Percentiles rank a stretch among this genome's conserved stretches.
Conservation (phyloP, 2,797 vertebrate genomes). For the Diceros bicornis region DNA sequence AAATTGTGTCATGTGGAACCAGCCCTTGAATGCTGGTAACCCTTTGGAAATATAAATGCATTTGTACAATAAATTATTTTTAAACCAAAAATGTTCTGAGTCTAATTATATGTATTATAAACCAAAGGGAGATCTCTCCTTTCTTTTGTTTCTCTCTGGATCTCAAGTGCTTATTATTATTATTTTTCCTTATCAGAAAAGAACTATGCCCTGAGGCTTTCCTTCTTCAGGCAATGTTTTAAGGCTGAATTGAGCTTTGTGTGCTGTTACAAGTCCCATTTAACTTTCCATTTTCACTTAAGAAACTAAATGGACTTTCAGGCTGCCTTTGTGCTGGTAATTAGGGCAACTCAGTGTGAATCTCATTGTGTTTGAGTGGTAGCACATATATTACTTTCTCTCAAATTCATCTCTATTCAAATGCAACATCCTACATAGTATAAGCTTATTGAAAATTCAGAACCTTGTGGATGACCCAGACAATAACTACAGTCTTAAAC, state of each 20-base stretch:
- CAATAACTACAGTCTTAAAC: background rate
- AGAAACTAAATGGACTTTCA: slow-evolving; percentile 31
- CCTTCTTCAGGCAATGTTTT: background rate
- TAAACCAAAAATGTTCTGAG: background rate
- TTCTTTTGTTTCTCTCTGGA: background rate
- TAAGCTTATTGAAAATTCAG: slow-evolving; percentile 4
- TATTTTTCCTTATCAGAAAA: slow-evolving; percentile 24
- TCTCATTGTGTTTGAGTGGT: background rate
- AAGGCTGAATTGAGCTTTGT: slow-evolving; percentile 19
- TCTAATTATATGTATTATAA: background rate
- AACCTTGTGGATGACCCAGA: background rate
- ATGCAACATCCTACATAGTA: background rate
- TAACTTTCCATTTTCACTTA: slow-evolving; percentile 67
- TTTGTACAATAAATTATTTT: slow-evolving; percentile 48
- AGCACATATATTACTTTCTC: background rate
- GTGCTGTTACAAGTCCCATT: slow-evolving; percentile 45
- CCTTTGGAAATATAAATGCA: background rate
- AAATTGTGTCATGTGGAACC: background rate
- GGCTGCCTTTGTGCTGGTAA: slow-evolving; percentile 19
- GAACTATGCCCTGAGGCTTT: background rate
- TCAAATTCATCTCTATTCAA: slow-evolving; percentile 55
- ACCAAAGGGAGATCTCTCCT: background rate
- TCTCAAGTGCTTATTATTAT: background rate
- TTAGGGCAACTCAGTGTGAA: slow-evolving; percentile 14
- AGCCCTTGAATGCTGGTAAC: background rate